Conservation (phyloP, 2,113 vertebrate genomes). For the Gadus macrocephalus region DNA sequence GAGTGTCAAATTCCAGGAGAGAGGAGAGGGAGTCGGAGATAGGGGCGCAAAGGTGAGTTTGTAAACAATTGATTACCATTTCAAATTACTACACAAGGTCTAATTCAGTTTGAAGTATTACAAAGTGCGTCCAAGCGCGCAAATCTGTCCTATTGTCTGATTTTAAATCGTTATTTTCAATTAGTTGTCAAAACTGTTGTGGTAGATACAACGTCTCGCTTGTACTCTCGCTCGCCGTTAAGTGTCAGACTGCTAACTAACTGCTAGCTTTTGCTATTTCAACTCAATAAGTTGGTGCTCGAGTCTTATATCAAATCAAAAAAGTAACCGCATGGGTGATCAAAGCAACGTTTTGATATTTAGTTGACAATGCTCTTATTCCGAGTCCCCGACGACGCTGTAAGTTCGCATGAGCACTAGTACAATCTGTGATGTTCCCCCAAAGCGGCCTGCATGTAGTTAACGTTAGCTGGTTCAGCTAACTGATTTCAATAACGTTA, state of each 20-base stretch:
- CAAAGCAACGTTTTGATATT: background rate
- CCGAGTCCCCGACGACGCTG: background rate
- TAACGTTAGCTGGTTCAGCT: conserved; percentile 55
- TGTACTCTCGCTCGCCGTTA: conserved; percentile 48
- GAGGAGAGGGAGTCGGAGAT: conserved; percentile 66
- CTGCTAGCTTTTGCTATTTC: conserved; percentile 6
- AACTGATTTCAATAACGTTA: conserved; percentile 49
- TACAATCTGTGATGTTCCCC: background rate
- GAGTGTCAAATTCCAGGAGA: conserved; percentile 79
- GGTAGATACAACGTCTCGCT: conserved; percentile 7
- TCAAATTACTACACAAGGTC: conserved; percentile 26
- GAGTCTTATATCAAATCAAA: background rate
- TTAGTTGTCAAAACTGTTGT: conserved; percentile 52
- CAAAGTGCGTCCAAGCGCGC: background rate
- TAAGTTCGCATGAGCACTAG: conserved; percentile 23
- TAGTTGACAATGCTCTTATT: conserved; percentile 21
- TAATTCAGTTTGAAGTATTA: conserved; percentile 8
- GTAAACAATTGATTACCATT: conserved; percentile 73
- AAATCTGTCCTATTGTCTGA: conserved; percentile 24
- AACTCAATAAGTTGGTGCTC: background rate
- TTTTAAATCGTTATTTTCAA: conserved; percentile 21
- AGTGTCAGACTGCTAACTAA: conserved; percentile 62
- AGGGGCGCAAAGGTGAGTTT: conserved; percentile 79
- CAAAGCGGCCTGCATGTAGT: conserved; percentile 61
- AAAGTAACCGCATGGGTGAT: background rate